Evolutionary conservation across 2,113 vertebrate species (phyloP), one percentile per base, ranked within the genome.

Genomic region (Litocranius walleri): DNA sequence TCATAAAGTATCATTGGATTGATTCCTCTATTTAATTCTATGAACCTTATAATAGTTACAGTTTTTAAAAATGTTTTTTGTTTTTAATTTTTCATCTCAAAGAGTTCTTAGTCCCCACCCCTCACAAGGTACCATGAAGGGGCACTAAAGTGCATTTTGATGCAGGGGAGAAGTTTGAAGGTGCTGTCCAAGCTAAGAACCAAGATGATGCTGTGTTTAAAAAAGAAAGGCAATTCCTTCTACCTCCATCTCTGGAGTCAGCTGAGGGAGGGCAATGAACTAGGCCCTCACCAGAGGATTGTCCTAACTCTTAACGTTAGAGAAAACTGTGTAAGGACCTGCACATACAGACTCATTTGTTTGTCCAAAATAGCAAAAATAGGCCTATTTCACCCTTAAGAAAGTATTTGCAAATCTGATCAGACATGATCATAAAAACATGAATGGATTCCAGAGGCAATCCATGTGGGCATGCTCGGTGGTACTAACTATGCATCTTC

Each of bases 91-190:
- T 97, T 97, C 81, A 86, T 97, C 62, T 97, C 89, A 98, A 96
- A 97, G 64, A 96, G 92, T 98, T 98, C 98, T 98, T 98, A 98
- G 98, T 98, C 96, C 97, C 98, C 88, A 19, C 98, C 98, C 97
- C 97, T 98, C 89, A 87, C 71, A 96, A 98, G 98, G 96, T 98
- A 97, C 98, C 97, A 98, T 97, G 98, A 97, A 98, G 98, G 96
- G 98, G 98, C 98, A 98, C 98, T 99, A 99, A 99, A 99, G 99
- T 99, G 99, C 98, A 92, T 98, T 98, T 98, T 94, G 98, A 95
- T 43, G 64, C 90, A 98, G 97, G 87, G 98, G 97, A 77, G 80
- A 98, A 97, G 96, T 97, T 98, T 97, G 98, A 99, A 99, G 98
- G 98, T 98, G 98, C 98, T 98, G 98, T 94, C 98, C 92, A 98